Evolutionary conservation across 1,140 invertebrate species (phyloP).

Genomic region (Ylistrum balloti): DNA sequence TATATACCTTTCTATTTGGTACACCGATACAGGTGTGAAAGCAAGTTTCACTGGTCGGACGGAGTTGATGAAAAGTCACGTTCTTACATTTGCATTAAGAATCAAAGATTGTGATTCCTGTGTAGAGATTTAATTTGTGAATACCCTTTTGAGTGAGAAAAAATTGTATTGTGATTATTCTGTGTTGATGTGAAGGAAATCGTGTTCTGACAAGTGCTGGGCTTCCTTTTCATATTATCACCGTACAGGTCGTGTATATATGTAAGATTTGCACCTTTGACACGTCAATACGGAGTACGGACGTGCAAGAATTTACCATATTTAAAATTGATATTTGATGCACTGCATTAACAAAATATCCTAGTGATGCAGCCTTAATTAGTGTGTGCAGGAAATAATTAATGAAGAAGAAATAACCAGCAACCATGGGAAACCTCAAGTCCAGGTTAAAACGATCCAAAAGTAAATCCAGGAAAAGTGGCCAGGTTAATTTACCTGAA

Average conservation of each 20-base stretch:
- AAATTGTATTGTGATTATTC: neutral
- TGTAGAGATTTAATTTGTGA: slow-evolving; percentile 39
- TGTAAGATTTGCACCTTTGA: neutral
- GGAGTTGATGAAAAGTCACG: slow-evolving; percentile 37
- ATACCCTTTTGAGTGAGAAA: neutral
- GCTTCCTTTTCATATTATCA: slow-evolving; percentile 14
- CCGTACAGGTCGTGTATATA: slow-evolving; percentile 1
- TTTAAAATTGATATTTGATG: neutral
- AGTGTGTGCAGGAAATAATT: neutral
- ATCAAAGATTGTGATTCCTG: neutral
- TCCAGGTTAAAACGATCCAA: slow-evolving; percentile 69
- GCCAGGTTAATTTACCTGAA: slow-evolving; percentile 62
- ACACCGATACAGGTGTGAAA: neutral
- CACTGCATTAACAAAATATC: neutral
- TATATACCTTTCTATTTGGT: neutral
- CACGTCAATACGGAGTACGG: neutral
- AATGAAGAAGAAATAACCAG: neutral
- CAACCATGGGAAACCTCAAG: slow-evolving; percentile 65
- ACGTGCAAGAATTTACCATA: neutral
- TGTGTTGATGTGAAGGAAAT: neutral
- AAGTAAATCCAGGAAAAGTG: slow-evolving; percentile 55
- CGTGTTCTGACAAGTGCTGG: neutral
- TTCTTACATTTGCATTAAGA: neutral
- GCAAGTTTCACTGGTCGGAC: slow-evolving; percentile 23
- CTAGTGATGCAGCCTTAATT: neutral